Conservation (phyloP, 2,797 vertebrate species). For the Aeoliscus strigatus region DNA sequence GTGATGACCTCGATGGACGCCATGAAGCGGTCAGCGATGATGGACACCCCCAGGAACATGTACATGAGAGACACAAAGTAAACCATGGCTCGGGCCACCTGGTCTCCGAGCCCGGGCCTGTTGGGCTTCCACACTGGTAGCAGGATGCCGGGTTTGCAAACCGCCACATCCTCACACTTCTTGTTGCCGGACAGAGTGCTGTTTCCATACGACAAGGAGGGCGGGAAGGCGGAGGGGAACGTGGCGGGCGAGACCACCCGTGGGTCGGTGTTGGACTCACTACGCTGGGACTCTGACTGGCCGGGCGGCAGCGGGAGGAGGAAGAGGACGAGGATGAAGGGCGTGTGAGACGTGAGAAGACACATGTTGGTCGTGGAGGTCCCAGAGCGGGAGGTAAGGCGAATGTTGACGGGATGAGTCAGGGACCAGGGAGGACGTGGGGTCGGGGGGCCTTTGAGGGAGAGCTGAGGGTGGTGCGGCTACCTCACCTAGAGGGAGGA, state of each 20-base stretch:
- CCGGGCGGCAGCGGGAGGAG: slow-evolving; percentile 44
- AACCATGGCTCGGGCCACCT: slow-evolving; percentile 81
- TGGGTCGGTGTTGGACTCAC: slow-evolving; percentile 8
- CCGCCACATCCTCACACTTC: slow-evolving; percentile 46
- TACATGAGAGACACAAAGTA: slow-evolving; percentile 92
- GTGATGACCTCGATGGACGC: slow-evolving; percentile 94
- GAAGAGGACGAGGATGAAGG: slow-evolving; percentile 36
- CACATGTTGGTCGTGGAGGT: slow-evolving; percentile 27
- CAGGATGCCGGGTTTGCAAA: slow-evolving; percentile 77
- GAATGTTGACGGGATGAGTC: slow-evolving; percentile 13
- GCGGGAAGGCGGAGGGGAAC: slow-evolving; percentile 28
- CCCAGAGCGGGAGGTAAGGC: background rate
- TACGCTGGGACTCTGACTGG: slow-evolving; percentile 55
- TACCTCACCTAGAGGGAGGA: slow-evolving; percentile 50
- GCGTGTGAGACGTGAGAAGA: slow-evolving; percentile 20
- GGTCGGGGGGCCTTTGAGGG: slow-evolving; percentile 8
- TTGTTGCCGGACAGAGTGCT: background rate
- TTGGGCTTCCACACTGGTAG: slow-evolving; percentile 82
- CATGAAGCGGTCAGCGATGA: slow-evolving; percentile 94
- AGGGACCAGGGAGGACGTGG: slow-evolving; percentile 25
- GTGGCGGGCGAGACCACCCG: slow-evolving; percentile 24
- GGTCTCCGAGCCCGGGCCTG: slow-evolving; percentile 71
- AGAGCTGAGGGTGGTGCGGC: slow-evolving; percentile 38
- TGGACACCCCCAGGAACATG: slow-evolving; percentile 92
- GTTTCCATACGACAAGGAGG: slow-evolving; percentile 25